Evolutionary conservation across 1,140 invertebrate genomes (phyloP), one percentile per base, ranked within the genome.

Genomic region (Pomacea maculata): DNA sequence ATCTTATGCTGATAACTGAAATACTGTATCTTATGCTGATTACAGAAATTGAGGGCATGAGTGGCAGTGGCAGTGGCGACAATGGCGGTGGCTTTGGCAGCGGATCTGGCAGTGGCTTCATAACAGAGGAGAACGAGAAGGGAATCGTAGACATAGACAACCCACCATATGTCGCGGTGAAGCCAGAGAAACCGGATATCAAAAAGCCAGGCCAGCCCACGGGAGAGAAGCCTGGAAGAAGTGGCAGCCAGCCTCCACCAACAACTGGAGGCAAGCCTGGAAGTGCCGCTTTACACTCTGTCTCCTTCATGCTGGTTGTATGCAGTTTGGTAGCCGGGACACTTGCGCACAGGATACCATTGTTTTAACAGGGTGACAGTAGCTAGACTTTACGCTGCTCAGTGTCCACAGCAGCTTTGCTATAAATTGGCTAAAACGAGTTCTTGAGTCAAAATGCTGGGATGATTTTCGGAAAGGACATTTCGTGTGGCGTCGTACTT

Each of bases 61-160:
- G 84, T 73, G 84, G 84, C 64, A 80, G 80, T 63, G 84, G 84
- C n/a, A 83, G 84, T 68, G 84, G 84, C 11, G 75, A 70, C 55
- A 45, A 64, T 25, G 71, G 29, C 0, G 68, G 45, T 5, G 81
- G 72, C 45, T 34, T 78, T 11, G 80, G 82, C 17, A 83, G 84
- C 76, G 82, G 82, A 3, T 85, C 82, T 29, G 80, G 80, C 19
- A 67, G 34, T 45, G 79, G 81, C 19, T 70, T 54, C 61, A 52
- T 78, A 52, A 68, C 71, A 10, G 72, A 76, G 15, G 76, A 70
- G 11, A 67, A 79, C 14, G 73, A 76, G 21, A 67, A 21, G 12
- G 79, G 61, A 19, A 75, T 73, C 21, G 79, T 75, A 11, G 71
- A 70, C 76, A 81, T 78, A 25, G 71, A 80, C 29, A 80, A 76